A percentile compares a stretch with the other conserved stretches of the same genome.
Evolutionary conservation across 2,113 vertebrate genomes (phyloP).

Genomic region (Oostethus manadensis): DNA sequence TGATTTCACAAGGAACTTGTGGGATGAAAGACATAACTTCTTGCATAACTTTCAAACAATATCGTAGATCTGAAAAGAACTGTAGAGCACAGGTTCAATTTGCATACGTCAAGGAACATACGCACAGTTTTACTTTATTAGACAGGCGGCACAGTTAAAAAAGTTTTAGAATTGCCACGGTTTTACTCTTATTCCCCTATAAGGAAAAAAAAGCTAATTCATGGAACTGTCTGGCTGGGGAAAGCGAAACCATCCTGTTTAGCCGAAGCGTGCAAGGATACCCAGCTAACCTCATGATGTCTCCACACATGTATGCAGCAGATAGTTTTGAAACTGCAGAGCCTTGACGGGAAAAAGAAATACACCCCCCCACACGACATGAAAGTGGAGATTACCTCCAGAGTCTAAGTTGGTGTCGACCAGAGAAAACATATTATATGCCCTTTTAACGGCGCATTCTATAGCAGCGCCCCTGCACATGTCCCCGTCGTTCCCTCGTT

Average conservation of each 20-base stretch:
- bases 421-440: constrained; percentile 48
- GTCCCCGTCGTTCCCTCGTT: constrained; percentile 54
- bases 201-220: no score
- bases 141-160: no score
- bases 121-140: no score
- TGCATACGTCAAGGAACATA: no score
- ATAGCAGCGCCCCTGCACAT: constrained; percentile 52
- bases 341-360: constrained; percentile 22
- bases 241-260: not conserved
- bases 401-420: constrained; percentile 39
- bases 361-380: constrained; percentile 31
- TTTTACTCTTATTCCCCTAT: no score
- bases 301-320: constrained; percentile 9
- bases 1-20: no score
- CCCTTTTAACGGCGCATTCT: constrained; percentile 41
- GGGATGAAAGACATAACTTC: no score
- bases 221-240: no score
- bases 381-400: constrained; percentile 38
- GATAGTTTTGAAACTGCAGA: constrained; percentile 14
- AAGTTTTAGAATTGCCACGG: no score
- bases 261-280: constrained; percentile 1
- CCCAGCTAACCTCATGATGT: constrained; percentile 13
- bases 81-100: no score
- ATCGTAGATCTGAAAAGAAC: no score
- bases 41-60: no score